Conservation (phyloP, 2,888 invertebrate genomes). For the Laothoe populi region DNA sequence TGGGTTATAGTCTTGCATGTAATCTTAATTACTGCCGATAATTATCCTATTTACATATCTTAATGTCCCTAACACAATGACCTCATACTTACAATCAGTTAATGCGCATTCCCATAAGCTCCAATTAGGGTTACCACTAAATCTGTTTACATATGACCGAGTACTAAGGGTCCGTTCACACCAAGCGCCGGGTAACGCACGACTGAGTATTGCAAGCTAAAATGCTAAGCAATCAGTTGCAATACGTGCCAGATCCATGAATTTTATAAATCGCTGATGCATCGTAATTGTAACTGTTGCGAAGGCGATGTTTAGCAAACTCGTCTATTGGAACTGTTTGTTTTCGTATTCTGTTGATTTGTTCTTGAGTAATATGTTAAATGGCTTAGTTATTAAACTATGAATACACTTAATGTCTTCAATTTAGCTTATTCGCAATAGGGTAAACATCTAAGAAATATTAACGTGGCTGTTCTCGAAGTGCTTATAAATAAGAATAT, state of each 20-base stretch:
- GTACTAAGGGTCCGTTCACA: conserved; percentile 41
- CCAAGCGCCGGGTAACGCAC: conserved; percentile 42
- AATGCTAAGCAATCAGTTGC: conserved; percentile 47
- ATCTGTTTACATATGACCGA: conserved; percentile 27
- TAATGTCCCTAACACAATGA: conserved; percentile 10
- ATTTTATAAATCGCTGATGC: conserved; percentile 52
- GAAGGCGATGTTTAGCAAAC: conserved; percentile 43
- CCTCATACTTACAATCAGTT: conserved; percentile 21
- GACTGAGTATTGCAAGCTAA: conserved; percentile 48
- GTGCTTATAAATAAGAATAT: no score
- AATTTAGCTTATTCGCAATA: neutral
- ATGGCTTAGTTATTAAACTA: neutral
- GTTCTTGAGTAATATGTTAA: neutral
- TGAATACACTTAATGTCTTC: neutral
- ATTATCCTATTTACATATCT: conserved; percentile 10
- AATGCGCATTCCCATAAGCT: conserved; percentile 22
- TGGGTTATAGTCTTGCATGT: no score
- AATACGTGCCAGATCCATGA: conserved; percentile 51
- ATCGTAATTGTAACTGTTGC: conserved; percentile 49
- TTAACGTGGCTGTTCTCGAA: neutral
- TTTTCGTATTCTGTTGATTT: conserved; percentile 9
- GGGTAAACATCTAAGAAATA: neutral
- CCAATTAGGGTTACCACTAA: conserved; percentile 36
- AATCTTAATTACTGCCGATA: neutral
- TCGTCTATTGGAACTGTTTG: conserved; percentile 27